Evolutionary conservation across 2,113 vertebrate genomes (phyloP).

Genomic region (Rhea americana): DNA sequence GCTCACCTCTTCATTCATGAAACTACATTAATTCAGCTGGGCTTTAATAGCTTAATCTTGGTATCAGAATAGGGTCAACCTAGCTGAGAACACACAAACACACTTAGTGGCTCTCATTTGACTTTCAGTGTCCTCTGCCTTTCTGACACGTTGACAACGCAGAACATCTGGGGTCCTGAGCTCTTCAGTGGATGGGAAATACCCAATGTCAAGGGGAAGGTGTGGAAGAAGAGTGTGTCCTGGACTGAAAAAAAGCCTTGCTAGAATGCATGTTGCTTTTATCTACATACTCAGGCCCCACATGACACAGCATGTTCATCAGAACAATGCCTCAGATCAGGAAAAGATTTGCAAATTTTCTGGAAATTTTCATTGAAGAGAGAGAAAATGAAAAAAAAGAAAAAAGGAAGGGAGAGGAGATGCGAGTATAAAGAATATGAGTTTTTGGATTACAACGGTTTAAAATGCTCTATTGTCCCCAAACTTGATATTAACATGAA

Average conservation of each 20-base stretch:
- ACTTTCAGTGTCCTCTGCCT: background rate
- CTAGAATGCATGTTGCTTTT: too few relatives aligned
- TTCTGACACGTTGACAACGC: rapidly evolving
- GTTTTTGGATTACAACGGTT: background rate
- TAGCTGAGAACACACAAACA: background rate
- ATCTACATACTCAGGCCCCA: too few relatives aligned
- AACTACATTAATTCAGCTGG: background rate
- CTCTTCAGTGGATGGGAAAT: too few relatives aligned
- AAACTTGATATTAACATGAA: background rate
- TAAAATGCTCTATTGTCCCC: background rate
- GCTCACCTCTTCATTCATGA: background rate
- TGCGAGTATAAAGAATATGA: background rate
- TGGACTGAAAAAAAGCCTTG: too few relatives aligned
- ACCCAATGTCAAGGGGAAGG: too few relatives aligned
- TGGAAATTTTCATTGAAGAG: background rate
- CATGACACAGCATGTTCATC: too few relatives aligned
- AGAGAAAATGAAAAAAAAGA: background rate
- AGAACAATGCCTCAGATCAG: background rate
- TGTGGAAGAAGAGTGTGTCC: too few relatives aligned
- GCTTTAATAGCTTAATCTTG: background rate
- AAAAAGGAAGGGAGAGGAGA: background rate
- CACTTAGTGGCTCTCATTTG: background rate
- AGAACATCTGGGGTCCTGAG: background rate
- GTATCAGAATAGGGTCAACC: background rate
- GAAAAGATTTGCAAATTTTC: background rate